Conservation (phyloP, 2,888 invertebrate genomes). For the Ypsolopha sequella region DNA sequence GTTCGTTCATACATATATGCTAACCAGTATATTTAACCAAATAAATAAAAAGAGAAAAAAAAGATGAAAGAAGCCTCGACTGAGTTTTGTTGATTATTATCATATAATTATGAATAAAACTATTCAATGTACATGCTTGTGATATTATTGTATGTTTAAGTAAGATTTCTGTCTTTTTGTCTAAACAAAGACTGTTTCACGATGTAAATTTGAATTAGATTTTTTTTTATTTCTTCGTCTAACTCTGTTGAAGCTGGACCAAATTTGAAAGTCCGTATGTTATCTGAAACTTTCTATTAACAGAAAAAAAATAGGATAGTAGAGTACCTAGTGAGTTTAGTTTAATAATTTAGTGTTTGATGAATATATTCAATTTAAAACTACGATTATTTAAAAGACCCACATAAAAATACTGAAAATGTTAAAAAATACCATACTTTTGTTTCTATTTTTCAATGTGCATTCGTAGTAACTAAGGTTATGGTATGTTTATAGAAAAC, state of each 20-base stretch:
- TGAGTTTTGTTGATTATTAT: slow-evolving; percentile 5
- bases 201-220: slow-evolving; percentile 29
- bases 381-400: not conserved
- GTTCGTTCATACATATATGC: not conserved
- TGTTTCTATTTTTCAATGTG: slow-evolving; percentile 37
- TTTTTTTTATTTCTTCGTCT: too few species aligned
- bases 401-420: slow-evolving; percentile 9
- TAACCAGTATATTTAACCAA: not conserved
- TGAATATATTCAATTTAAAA: slow-evolving; percentile 29
- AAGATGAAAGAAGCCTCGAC: slow-evolving; percentile 7
- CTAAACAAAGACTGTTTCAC: slow-evolving; percentile 66
- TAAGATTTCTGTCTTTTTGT: slow-evolving; percentile 48
- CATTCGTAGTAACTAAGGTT: slow-evolving; percentile 59
- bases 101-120: not conserved
- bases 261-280: slow-evolving; percentile 27
- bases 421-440: slow-evolving; percentile 52
- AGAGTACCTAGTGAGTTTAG: too few species aligned
- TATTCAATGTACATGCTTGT: slow-evolving; percentile 42
- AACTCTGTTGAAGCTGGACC: slow-evolving; percentile 58
- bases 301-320: too few species aligned
- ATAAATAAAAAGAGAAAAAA: not conserved
- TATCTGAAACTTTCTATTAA: too few species aligned
- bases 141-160: slow-evolving; percentile 46
- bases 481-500: slow-evolving; percentile 56
- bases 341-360: slow-evolving; percentile 32